Percentiles rank a stretch among this genome's conserved stretches.
Evolutionary conservation across 2,113 vertebrate genomes (phyloP).

Genomic region (Ictidomys tridecemlineatus): DNA sequence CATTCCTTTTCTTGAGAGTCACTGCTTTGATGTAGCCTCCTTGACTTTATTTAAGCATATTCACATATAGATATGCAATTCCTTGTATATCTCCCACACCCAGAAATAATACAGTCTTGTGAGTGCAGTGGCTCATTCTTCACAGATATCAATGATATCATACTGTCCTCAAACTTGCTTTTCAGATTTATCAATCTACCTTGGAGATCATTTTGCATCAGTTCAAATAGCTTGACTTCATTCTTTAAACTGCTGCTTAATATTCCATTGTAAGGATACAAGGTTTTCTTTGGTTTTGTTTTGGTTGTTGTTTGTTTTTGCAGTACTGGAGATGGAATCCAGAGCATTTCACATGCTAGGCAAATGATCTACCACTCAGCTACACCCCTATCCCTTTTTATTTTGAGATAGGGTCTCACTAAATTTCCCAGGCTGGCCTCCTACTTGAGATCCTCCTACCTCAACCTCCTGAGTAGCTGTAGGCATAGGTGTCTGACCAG

Average conservation of each 20-base stretch:
- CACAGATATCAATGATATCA: not conserved
- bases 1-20: not conserved
- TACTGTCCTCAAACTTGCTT: not conserved
- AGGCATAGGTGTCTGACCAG: too few relatives aligned
- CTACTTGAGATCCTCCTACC: too few relatives aligned
- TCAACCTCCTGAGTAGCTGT: not conserved
- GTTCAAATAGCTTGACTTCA: rapidly evolving
- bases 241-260: not conserved
- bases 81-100: not conserved
- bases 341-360: not conserved
- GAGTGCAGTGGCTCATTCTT: not conserved
- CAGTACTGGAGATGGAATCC: not conserved
- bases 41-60: rapidly evolving
- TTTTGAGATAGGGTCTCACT: not conserved
- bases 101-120: not conserved
- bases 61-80: not conserved
- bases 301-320: not conserved
- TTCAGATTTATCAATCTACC: too few relatives aligned
- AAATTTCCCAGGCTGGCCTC: not conserved
- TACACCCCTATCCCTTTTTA: not conserved
- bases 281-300: not conserved
- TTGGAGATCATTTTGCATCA: not conserved
- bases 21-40: rapidly evolving
- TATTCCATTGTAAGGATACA: rapidly evolving
- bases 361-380: not conserved